Evolutionary conservation across 2,113 vertebrate species (phyloP).

Genomic region (Noctilio leporinus): DNA sequence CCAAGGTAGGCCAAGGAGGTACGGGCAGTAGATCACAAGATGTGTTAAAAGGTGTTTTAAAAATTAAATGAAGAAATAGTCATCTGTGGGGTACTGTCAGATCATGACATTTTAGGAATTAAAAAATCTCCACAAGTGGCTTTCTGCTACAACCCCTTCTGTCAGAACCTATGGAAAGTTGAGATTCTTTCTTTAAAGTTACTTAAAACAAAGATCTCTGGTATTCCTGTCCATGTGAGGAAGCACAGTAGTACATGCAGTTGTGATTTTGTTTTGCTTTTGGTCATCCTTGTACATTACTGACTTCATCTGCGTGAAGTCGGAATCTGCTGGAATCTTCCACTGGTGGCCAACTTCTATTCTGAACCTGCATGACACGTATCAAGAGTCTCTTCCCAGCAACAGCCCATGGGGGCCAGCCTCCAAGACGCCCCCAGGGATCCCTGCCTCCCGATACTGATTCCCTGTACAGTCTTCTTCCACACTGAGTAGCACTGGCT

Average conservation of each 20-base stretch:
- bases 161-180: background rate
- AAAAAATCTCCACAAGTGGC: background rate
- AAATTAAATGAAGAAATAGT: background rate
- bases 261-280: background rate
- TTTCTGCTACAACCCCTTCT: background rate
- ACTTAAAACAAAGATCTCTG: background rate
- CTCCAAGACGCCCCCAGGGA: fast-evolving
- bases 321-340: background rate
- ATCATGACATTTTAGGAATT: background rate
- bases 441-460: background rate
- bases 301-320: background rate
- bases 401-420: background rate
- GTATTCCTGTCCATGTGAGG: background rate
- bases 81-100: background rate
- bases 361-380: background rate
- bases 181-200: background rate
- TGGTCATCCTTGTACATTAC: background rate
- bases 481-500: background rate
- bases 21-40: background rate
- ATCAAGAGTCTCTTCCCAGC: background rate
- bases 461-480: background rate
- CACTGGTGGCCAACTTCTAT: background rate
- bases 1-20: background rate
- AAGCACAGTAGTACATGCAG: background rate
- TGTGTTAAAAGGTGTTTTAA: background rate